These are phyloP conservation scores for Tuta absoluta DNA, from an alignment of 2,888 invertebrate species.

Conservation along the genomic window DNA sequence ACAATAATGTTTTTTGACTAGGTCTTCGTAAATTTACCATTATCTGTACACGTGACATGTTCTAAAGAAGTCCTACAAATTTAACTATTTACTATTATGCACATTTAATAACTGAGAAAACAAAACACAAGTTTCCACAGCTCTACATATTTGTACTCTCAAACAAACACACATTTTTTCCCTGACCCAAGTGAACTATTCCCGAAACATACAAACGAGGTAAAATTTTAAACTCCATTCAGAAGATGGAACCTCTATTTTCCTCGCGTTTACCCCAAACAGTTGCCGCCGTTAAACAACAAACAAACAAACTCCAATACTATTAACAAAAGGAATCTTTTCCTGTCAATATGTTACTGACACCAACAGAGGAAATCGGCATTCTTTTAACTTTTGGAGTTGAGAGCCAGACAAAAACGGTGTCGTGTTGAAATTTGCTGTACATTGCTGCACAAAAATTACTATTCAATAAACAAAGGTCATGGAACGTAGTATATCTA, in stretches of 20 bases:
- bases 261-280: slow-evolving; percentile 1
- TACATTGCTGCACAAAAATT: background rate
- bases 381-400: background rate
- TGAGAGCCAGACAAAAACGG: background rate
- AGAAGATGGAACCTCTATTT: background rate
- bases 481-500: no score
- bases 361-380: background rate
- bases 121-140: background rate
- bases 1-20: no score
- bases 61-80: no score
- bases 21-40: no score
- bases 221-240: slow-evolving; percentile 14
- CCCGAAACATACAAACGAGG: slow-evolving; percentile 1
- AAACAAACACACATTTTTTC: background rate
- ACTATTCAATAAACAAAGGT: no score
- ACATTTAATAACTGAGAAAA: no score
- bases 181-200: background rate
- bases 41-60: no score
- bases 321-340: slow-evolving; percentile 4
- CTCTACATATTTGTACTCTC: background rate
- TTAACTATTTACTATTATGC: no score
- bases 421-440: background rate
- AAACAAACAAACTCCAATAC: slow-evolving; percentile 10
- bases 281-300: background rate
- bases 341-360: background rate